Evolutionary conservation across 2,888 invertebrate genomes (phyloP).

Genomic region (Papilio protenor): DNA sequence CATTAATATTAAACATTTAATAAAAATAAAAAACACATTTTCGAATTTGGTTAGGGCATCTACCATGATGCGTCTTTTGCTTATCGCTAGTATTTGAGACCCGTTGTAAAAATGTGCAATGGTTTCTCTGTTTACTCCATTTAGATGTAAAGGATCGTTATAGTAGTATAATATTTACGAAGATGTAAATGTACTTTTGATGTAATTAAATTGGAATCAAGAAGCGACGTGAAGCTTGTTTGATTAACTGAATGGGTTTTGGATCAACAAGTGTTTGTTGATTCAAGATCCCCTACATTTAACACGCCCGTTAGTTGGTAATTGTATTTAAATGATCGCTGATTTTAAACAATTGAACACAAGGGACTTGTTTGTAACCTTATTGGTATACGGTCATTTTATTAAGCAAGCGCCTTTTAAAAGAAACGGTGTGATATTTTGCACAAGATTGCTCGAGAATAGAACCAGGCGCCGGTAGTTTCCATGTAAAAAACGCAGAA

Average conservation of each 20-base stretch:
- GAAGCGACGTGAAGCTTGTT: not conserved
- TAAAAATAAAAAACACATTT: too few species aligned
- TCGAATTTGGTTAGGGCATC: not conserved
- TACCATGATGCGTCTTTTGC: not conserved
- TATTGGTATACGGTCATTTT: not conserved
- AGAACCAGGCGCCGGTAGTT: not conserved
- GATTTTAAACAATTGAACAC: not conserved
- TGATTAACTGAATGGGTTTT: conserved; percentile 3
- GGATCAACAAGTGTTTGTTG: conserved; percentile 17
- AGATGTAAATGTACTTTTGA: not conserved
- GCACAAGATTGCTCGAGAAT: not conserved
- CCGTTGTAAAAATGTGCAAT: not conserved
- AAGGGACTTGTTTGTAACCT: not conserved
- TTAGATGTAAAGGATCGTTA: not conserved
- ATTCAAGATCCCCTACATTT: conserved; percentile 10
- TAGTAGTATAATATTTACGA: not conserved
- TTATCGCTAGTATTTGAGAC: not conserved
- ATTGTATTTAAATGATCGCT: conserved; percentile 6
- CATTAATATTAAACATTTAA: too few species aligned
- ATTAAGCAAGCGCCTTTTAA: not conserved
- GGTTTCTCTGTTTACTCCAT: not conserved
- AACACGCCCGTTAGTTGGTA: not conserved
- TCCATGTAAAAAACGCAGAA: not conserved
- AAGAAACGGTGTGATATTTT: not conserved
- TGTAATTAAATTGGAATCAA: conserved; percentile 12